These are phyloP conservation scores for Crossocerus cetratus DNA, from an alignment of 2,888 invertebrate species.

Conservation along the genomic window DNA sequence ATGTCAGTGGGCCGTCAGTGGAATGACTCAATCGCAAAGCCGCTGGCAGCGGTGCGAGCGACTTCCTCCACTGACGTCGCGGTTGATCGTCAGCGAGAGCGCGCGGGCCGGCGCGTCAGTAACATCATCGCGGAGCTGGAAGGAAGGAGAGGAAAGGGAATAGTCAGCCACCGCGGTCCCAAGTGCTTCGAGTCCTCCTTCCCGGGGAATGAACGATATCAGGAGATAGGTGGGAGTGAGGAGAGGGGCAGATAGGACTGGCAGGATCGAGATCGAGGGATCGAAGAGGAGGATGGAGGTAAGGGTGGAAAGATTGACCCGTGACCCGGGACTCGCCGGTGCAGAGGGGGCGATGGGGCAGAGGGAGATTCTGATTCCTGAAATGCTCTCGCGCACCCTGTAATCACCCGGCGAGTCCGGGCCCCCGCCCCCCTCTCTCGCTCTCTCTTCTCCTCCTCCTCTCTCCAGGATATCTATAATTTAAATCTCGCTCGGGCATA, in stretches of 20 bases:
- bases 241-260: background rate
- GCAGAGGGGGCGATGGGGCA: constrained; percentile 34
- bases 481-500: constrained; percentile 67
- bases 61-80: too few species aligned
- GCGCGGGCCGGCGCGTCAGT: too few species aligned
- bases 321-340: constrained; percentile 56
- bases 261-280: background rate
- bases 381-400: constrained; percentile 62
- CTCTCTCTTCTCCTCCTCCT: background rate
- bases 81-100: too few species aligned
- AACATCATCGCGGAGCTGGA: too few species aligned
- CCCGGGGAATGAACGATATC: too few species aligned
- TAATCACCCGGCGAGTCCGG: constrained; percentile 52
- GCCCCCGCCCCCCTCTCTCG: constrained; percentile 31
- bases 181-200: too few species aligned
- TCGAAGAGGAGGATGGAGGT: background rate
- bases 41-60: too few species aligned
- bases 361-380: constrained; percentile 59
- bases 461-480: constrained; percentile 65
- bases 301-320: constrained; percentile 51
- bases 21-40: too few species aligned
- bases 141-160: too few species aligned
- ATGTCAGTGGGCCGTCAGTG: too few species aligned
- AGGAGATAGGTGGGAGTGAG: too few species aligned
- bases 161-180: too few species aligned